Conservation (phyloP, 2,888 invertebrate genomes). For the Lasioglossum oenotherae region DNA sequence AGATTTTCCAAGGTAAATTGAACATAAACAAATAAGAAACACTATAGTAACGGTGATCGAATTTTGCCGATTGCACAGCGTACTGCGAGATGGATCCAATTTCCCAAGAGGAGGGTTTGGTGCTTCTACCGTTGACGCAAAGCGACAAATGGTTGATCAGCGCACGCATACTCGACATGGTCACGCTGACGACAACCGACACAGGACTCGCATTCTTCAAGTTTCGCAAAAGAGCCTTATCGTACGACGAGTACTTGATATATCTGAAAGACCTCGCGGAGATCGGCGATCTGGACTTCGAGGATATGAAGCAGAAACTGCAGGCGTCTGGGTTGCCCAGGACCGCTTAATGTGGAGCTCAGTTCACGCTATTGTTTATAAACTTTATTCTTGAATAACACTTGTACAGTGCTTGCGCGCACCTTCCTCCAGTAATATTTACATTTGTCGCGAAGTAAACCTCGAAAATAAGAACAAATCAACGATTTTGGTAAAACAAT, state of each 20-base stretch:
- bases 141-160: constrained; percentile 75
- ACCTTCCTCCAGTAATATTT: constrained; percentile 15
- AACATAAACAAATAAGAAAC: not conserved
- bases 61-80: constrained; percentile 56
- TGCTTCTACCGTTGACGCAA: constrained; percentile 75
- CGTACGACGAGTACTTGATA: constrained; percentile 72
- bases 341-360: constrained; percentile 10
- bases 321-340: constrained; percentile 69
- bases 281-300: constrained; percentile 66
- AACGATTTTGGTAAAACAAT: not conserved
- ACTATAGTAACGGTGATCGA: not conserved
- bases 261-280: constrained; percentile 73
- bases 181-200: constrained; percentile 74
- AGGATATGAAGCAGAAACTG: constrained; percentile 72
- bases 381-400: constrained; percentile 56
- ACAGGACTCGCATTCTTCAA: constrained; percentile 78
- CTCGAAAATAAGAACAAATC: not conserved
- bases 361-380: constrained; percentile 25
- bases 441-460: constrained; percentile 7
- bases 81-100: constrained; percentile 76
- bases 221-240: constrained; percentile 77
- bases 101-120: constrained; percentile 61
- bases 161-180: constrained; percentile 75
- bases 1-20: constrained; percentile 73
- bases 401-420: constrained; percentile 59